Percentiles rank a stretch among this genome's conserved stretches.
Evolutionary conservation across 2,797 vertebrate species (phyloP).

Genomic region (Macroramphosus scolopax): DNA sequence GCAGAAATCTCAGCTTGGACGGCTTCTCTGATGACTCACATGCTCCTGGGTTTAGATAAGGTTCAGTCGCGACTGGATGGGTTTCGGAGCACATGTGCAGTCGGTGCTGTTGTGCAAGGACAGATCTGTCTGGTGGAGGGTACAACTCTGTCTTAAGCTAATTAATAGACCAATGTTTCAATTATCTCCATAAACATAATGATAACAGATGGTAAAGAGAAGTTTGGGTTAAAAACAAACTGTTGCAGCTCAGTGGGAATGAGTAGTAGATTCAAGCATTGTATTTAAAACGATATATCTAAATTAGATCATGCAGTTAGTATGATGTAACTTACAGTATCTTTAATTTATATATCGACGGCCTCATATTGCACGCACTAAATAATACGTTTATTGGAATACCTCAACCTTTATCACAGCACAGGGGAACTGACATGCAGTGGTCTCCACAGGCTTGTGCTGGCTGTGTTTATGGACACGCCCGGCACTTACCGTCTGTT

Average conservation of each 20-base stretch:
- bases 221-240: too few species aligned
- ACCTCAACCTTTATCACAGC: constrained; percentile 30
- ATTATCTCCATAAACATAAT: not conserved
- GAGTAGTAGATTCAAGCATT: not conserved
- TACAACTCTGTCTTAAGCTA: too few species aligned
- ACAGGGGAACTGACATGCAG: constrained; percentile 46
- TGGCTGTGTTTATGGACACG: constrained; percentile 71
- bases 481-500: constrained; percentile 73
- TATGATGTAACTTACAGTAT: not conserved
- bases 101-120: too few species aligned
- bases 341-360: not conserved
- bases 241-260: too few species aligned
- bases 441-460: constrained; percentile 52
- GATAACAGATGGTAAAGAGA: not conserved
- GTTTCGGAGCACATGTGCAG: too few species aligned
- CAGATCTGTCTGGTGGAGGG: too few species aligned
- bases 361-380: not conserved
- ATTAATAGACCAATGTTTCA: too few species aligned
- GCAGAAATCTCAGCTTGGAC: too few species aligned
- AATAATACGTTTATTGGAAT: constrained; percentile 23
- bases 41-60: too few species aligned
- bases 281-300: not conserved
- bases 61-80: too few species aligned
- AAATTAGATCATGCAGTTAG: not conserved
- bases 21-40: too few species aligned